Evolutionary conservation across 2,797 vertebrate species (phyloP), one percentile per base, ranked within the genome.

Genomic region (Galago senegalensis): DNA sequence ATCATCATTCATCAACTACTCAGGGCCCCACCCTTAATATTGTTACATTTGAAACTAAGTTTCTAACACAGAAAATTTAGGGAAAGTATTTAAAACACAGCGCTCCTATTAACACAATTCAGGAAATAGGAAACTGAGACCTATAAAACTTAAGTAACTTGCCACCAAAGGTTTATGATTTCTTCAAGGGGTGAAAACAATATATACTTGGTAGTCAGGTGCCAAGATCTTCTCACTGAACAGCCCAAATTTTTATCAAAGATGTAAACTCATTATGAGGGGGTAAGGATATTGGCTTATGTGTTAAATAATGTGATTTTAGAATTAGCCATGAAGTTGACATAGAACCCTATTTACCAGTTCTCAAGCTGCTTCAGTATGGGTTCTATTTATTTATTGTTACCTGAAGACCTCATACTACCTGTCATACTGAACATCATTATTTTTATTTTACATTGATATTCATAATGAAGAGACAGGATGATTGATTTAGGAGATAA

Each of bases 391-490:
- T 70, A 72, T 49, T 49, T 79, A 69, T 9, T 70, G 46, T 53
- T 12, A 34, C 11, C 14, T 49, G 9, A 77, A 7, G 76, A 70
- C 4, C 5, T 92, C 27, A n/a, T 49, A 20, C 11, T 81, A 46
- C 5, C 16, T 61, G 5, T 61, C 18, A 8, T 40, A 63, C 1
- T 93, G 67, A n/a, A 37, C n/a, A 37, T 63, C n/a, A 67, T 58
- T 92, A 56, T 25, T 92, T 65, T 97, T 87, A 60, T 79, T 58
- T 69, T 94, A 49, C 27, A 69, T 46, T 96, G n/a, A 34, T 25
- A 89, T 95, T 53, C 18, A 85, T 67, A 82, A 83, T 49, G 81
- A 93, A 98, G 73, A 93, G 2, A 34, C 0, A 79, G 18, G 13
- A 4, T 84, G 89, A 90, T 43, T 75, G 29, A 23, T 83, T 87